These are phyloP conservation scores for Drosophila picticornis DNA, from an alignment of 2,888 invertebrate species.

Conservation along the genomic window DNA sequence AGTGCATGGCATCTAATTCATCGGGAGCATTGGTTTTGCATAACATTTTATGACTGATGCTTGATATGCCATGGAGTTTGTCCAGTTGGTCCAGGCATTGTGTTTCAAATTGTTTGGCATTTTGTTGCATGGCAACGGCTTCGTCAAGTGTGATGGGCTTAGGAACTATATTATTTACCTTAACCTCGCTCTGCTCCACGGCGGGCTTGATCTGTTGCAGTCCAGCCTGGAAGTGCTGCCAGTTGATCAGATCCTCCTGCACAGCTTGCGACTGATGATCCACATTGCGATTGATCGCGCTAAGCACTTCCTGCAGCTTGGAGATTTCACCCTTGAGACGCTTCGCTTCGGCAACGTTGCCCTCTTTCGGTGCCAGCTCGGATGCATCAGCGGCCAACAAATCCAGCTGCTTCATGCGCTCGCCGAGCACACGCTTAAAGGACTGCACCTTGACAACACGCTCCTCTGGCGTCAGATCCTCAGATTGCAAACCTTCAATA, in stretches of 20 bases:
- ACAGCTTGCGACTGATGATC: conserved; percentile 91
- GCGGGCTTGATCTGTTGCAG: conserved; percentile 94
- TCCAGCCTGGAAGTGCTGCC: conserved; percentile 93
- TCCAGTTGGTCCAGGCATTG: conserved; percentile 92
- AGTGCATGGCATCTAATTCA: conserved; percentile 93
- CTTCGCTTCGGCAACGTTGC: conserved; percentile 90
- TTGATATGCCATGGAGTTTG: conserved; percentile 90
- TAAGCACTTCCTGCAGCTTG: conserved; percentile 91
- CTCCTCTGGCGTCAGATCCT: conserved; percentile 93
- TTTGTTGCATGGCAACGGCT: conserved; percentile 91
- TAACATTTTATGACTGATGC: conserved; percentile 91
- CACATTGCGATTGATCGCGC: conserved; percentile 91
- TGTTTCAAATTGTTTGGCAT: conserved; percentile 90
- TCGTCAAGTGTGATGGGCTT: conserved; percentile 93
- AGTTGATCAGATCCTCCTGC: conserved; percentile 91
- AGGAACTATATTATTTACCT: conserved; percentile 87
- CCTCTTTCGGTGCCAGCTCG: conserved; percentile 89
- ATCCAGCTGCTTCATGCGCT: conserved; percentile 91
- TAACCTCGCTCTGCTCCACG: conserved; percentile 95
- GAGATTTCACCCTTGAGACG: conserved; percentile 91
- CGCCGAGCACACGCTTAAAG: conserved; percentile 90
- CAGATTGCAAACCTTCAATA: conserved; percentile 90
- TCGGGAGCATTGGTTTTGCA: conserved; percentile 92
- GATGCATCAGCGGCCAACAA: conserved; percentile 91
- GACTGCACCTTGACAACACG: conserved; percentile 91